These are phyloP conservation scores for Epizoanthus rinbou DNA, from an alignment of 92 coral and sea anemone species.

Conservation along the genomic window DNA sequence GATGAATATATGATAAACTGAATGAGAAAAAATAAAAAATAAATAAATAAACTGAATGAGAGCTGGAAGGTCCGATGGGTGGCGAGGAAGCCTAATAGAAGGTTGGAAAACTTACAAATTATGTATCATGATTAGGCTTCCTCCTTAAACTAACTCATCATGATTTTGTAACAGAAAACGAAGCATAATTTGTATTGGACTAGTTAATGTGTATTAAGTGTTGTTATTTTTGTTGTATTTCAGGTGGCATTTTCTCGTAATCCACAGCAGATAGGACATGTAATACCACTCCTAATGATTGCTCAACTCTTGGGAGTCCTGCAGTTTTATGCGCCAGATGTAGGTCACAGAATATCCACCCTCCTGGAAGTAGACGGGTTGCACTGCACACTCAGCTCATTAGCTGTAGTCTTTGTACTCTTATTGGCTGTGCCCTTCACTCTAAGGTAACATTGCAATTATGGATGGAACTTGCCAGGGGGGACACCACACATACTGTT, in stretches of 20 bases:
- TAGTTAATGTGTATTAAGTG: no score
- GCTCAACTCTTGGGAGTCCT: slow-evolving; percentile 83
- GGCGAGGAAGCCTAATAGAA: no score
- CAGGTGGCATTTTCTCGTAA: slow-evolving; percentile 86
- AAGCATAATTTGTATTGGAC: no score
- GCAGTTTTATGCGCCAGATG: slow-evolving; percentile 75
- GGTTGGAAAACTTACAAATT: no score
- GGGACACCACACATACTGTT: background rate
- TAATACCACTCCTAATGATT: slow-evolving; percentile 84
- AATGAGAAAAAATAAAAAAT: no score
- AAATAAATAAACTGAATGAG: no score
- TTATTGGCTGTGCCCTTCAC: slow-evolving; percentile 48
- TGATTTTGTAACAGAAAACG: no score
- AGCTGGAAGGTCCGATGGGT: no score
- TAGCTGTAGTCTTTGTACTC: slow-evolving; percentile 42
- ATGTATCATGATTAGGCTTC: no score
- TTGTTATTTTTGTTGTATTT: background rate
- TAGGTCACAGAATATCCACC: slow-evolving; percentile 64
- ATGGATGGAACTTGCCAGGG: background rate
- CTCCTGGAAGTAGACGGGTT: slow-evolving; percentile 65
- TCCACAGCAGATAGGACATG: slow-evolving; percentile 84
- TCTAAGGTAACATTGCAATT: slow-evolving; percentile 50
- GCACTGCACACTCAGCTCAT: slow-evolving; percentile 39
- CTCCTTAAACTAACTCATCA: no score
- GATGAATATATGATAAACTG: no score